These are phyloP conservation scores for Hirudo medicinalis DNA, from an alignment of 1,140 invertebrate species.

Conservation along the genomic window DNA sequence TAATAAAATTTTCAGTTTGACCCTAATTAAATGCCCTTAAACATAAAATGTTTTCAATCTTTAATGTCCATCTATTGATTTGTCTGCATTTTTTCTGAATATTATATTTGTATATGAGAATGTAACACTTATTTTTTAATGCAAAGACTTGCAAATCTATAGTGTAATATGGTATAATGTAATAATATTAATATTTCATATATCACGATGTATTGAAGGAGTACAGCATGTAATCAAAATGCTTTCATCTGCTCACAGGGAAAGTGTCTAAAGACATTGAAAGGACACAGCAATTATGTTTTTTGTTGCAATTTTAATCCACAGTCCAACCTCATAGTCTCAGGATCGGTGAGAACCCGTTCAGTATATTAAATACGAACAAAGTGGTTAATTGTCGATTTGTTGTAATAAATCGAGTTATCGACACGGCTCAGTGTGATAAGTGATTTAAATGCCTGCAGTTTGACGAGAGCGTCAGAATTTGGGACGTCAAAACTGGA, in stretches of 20 bases:
- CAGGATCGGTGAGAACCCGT: conserved; percentile 67
- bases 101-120: too few relatives aligned
- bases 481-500: conserved; percentile 98
- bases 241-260: conserved; percentile 45
- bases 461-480: conserved; percentile 86
- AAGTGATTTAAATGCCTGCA: conserved; percentile 17
- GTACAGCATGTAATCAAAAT: too few relatives aligned
- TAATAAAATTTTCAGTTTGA: neutral
- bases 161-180: too few relatives aligned
- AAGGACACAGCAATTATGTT: conserved; percentile 98
- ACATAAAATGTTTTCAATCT: too few relatives aligned
- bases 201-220: too few relatives aligned
- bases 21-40: too few relatives aligned
- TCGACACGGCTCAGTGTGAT: neutral
- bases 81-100: too few relatives aligned
- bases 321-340: conserved; percentile 96
- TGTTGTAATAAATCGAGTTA: neutral
- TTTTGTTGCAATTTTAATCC: conserved; percentile 99
- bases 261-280: conserved; percentile 94
- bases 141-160: too few relatives aligned
- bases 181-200: too few relatives aligned
- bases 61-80: too few relatives aligned
- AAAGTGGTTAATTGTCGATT: neutral
- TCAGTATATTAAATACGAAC: conserved; percentile 8
- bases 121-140: too few relatives aligned